Percentiles rank a stretch among this genome's conserved stretches.
These are phyloP conservation scores for Ammodytes dubius DNA, from an alignment of 2,113 vertebrate species.

Conservation along the genomic window DNA sequence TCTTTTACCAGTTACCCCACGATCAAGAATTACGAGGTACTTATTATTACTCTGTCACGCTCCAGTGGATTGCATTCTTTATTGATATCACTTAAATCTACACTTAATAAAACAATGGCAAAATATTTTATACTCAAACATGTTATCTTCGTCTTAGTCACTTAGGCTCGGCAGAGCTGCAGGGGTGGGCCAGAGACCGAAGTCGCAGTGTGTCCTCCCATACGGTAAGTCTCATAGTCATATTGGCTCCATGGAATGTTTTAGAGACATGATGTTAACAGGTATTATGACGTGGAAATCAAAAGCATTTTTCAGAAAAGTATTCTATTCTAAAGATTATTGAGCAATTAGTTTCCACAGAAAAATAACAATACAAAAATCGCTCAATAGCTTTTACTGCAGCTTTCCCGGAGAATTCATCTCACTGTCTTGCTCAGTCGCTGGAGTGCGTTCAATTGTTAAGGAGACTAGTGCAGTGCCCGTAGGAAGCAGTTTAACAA, in stretches of 20 bases:
- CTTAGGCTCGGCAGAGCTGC: slow-evolving; percentile 66
- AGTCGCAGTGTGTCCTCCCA: slow-evolving; percentile 51
- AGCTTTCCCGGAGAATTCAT: neutral
- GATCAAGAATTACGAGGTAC: slow-evolving; percentile 83
- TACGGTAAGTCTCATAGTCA: slow-evolving; percentile 62
- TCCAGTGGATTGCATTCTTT: neutral
- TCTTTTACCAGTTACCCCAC: slow-evolving; percentile 84
- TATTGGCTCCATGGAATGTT: neutral
- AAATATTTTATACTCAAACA: neutral
- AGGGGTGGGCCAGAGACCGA: slow-evolving; percentile 70
- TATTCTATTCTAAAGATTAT: neutral
- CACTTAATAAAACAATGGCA: neutral
- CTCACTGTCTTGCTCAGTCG: neutral
- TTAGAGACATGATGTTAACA: neutral
- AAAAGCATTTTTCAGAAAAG: neutral
- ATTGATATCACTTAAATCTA: neutral
- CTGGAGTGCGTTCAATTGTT: neutral
- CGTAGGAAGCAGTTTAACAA: too few species aligned
- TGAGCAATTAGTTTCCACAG: neutral
- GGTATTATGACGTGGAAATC: neutral
- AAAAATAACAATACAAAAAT: neutral
- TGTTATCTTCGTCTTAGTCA: slow-evolving; percentile 53
- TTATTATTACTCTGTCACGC: neutral
- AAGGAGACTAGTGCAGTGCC: too few species aligned
- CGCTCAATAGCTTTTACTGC: neutral